Conservation (phyloP, 1,140 invertebrate genomes). For the Caenorhabditis remanei region DNA sequence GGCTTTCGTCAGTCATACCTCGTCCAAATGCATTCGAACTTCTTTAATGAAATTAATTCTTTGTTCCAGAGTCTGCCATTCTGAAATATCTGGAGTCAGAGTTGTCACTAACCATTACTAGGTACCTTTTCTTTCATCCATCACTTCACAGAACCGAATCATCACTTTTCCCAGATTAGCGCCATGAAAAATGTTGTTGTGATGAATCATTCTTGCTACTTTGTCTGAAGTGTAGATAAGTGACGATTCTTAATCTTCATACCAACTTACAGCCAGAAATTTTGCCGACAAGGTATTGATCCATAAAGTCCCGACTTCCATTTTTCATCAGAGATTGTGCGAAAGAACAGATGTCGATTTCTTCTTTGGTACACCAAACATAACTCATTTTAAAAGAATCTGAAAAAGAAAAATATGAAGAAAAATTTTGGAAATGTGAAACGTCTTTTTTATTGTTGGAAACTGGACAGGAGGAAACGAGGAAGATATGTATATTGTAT, state of each 20-base stretch:
- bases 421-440: no score
- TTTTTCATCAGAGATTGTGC: neutral
- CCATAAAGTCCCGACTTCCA: neutral
- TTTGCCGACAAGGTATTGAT: neutral
- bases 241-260: neutral
- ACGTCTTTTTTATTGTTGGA: no score
- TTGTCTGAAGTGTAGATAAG: neutral
- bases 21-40: no score
- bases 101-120: no score
- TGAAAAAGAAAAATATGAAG: no score
- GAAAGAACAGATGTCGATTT: neutral
- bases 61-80: no score
- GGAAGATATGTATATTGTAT: no score
- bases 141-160: neutral
- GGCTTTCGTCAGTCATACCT: no score
- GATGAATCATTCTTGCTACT: neutral
- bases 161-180: neutral
- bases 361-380: neutral
- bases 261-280: no score
- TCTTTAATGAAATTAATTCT: no score
- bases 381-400: neutral
- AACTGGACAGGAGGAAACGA: no score
- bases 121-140: neutral
- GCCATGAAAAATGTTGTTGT: conserved; percentile 27
- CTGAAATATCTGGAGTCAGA: no score